phyloP scores from a whole-genome alignment of 2,113 vertebrate genomes.

The Atractosteus spatula region DNA sequence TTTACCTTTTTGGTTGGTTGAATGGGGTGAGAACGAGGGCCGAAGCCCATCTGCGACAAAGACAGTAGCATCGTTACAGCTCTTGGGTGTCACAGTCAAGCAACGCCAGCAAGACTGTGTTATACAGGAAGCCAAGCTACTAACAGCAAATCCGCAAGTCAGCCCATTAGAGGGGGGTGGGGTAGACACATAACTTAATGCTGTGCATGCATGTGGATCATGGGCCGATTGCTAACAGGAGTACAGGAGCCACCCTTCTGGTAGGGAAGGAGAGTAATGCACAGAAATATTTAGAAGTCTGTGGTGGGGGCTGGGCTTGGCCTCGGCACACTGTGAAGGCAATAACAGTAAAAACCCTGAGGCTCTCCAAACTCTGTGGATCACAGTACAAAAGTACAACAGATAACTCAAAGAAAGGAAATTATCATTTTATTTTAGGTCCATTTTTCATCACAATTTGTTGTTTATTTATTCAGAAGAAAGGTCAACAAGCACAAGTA shows the following conservation, averaged over 20 bases:
- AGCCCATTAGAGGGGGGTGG: constrained; percentile 16
- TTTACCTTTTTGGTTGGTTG: constrained; percentile 51
- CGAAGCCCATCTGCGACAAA: constrained; percentile 29
- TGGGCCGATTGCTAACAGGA: constrained; percentile 1
- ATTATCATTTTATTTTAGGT: no score
- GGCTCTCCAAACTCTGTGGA: no score
- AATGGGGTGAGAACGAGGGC: constrained; percentile 35
- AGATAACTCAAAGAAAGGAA: no score
- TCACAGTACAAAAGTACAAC: no score
- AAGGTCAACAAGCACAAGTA: no score
- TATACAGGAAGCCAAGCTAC: constrained; percentile 39
- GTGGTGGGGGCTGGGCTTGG: not conserved
- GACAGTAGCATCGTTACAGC: constrained; percentile 39
- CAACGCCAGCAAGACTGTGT: constrained; percentile 33
- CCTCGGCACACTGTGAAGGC: not conserved
- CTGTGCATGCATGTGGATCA: constrained; percentile 1
- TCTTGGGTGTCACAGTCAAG: constrained; percentile 32
- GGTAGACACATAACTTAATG: constrained; percentile 13
- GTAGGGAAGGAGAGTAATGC: constrained; percentile 3
- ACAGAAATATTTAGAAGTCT: not conserved
- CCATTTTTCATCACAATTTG: no score
- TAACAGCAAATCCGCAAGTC: constrained; percentile 35
- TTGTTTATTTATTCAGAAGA: no score
- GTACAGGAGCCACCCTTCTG: constrained; percentile 19
- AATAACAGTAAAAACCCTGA: not conserved